Conservation (phyloP, 2,888 invertebrate genomes). For the Sussaba pulchella region DNA sequence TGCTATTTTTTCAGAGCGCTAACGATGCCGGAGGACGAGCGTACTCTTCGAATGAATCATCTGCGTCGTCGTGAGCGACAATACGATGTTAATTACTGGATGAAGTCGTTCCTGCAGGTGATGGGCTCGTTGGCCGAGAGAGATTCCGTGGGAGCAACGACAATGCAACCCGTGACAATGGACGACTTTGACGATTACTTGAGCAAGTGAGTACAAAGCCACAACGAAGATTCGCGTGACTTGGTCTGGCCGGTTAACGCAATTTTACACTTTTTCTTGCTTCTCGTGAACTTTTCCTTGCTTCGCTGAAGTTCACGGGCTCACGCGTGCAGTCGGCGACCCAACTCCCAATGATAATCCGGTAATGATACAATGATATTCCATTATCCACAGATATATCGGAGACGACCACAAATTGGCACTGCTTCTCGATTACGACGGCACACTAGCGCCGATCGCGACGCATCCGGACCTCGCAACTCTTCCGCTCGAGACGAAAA, state of each 20-base stretch:
- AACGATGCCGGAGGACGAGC: constrained; percentile 96
- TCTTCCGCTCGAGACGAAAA: constrained; percentile 93
- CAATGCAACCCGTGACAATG: constrained; percentile 95
- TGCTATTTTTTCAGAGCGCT: constrained; percentile 87
- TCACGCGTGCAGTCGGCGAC: constrained; percentile 80
- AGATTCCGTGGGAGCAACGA: constrained; percentile 93
- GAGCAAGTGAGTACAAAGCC: constrained; percentile 88
- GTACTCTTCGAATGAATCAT: constrained; percentile 94
- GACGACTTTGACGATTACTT: constrained; percentile 96
- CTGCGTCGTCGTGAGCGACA: constrained; percentile 92
- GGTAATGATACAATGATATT: constrained; percentile 82
- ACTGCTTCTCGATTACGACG: constrained; percentile 94
- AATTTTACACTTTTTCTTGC: too few species aligned
- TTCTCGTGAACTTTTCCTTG: too few species aligned
- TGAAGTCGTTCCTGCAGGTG: constrained; percentile 93
- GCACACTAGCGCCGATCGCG: constrained; percentile 94
- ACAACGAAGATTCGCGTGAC: constrained; percentile 76
- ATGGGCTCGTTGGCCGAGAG: constrained; percentile 93
- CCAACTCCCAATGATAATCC: constrained; percentile 81
- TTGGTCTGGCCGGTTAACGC: constrained; percentile 76
- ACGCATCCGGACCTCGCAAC: constrained; percentile 96
- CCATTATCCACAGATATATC: constrained; percentile 89
- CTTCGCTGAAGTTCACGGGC: constrained; percentile 73
- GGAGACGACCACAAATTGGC: constrained; percentile 94
- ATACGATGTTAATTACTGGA: constrained; percentile 95